These are phyloP conservation scores for Caerostris extrusa DNA, from an alignment of 1,140 invertebrate genomes.

Conservation along the genomic window DNA sequence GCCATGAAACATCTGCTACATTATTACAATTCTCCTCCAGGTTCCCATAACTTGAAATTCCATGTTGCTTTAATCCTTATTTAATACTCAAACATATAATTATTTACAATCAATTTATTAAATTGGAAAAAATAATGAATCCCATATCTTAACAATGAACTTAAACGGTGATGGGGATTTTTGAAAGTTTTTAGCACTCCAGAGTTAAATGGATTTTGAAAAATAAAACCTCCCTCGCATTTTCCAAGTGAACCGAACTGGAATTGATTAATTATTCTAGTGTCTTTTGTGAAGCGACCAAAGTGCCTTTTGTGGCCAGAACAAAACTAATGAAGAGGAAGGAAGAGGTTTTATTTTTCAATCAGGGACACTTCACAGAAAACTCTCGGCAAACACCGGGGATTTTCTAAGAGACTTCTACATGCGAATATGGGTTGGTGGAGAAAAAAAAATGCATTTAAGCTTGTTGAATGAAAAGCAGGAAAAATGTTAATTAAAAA, in stretches of 20 bases:
- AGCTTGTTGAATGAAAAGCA: neutral
- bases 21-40: too few species aligned
- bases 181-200: too few species aligned
- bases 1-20: too few species aligned
- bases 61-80: too few species aligned
- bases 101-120: too few species aligned
- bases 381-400: neutral
- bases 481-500: constrained; percentile 19
- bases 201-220: too few species aligned
- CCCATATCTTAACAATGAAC: too few species aligned
- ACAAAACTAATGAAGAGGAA: neutral
- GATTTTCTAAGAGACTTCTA: neutral
- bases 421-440: neutral
- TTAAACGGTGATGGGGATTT: too few species aligned
- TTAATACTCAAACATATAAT: too few species aligned
- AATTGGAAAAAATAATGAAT: too few species aligned
- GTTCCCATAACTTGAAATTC: too few species aligned
- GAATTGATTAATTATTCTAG: neutral
- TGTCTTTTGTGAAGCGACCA: neutral
- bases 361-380: neutral
- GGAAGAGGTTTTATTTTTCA: neutral
- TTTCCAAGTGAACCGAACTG: neutral
- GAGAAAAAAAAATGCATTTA: neutral
- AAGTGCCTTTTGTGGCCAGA: neutral
- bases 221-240: neutral